phyloP scores from a whole-genome alignment of 2,113 vertebrate species.

The Rhinoderma darwinii region DNA sequence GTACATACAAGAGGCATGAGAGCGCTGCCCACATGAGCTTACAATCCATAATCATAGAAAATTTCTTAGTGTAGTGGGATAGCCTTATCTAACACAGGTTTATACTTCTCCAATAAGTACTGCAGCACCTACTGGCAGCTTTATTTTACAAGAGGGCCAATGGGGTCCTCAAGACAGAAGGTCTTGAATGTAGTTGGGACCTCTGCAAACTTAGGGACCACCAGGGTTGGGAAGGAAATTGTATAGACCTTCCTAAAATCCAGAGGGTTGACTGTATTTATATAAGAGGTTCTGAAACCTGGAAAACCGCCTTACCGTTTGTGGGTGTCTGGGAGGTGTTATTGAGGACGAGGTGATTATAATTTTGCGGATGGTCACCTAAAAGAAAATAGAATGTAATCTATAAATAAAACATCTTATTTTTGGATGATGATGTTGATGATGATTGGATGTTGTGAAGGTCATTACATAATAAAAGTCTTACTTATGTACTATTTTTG shows the following conservation, averaged over 20 bases:
- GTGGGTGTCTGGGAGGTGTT: constrained; percentile 92
- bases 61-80: neutral
- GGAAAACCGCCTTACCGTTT: constrained; percentile 84
- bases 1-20: neutral
- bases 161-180: neutral
- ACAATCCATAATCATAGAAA: neutral
- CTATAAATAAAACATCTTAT: constrained; percentile 17
- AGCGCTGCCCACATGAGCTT: neutral
- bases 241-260: neutral
- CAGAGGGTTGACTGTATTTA: neutral
- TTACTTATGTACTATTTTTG: neutral
- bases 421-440: neutral
- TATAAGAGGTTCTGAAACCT: neutral
- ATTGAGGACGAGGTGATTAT: constrained; percentile 92
- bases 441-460: constrained; percentile 3
- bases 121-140: neutral
- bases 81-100: neutral
- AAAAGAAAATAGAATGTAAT: constrained; percentile 66
- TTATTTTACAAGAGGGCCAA: too few relatives aligned
- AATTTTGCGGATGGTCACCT: constrained; percentile 94
- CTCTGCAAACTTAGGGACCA: neutral
- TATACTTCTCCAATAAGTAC: too few relatives aligned
- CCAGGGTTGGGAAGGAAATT: neutral
- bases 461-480: neutral
- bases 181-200: neutral